Percentiles rank a stretch among this genome's conserved stretches.
phyloP scores from a whole-genome alignment of 2,888 invertebrate species.

The Himalopsyche japonica region DNA sequence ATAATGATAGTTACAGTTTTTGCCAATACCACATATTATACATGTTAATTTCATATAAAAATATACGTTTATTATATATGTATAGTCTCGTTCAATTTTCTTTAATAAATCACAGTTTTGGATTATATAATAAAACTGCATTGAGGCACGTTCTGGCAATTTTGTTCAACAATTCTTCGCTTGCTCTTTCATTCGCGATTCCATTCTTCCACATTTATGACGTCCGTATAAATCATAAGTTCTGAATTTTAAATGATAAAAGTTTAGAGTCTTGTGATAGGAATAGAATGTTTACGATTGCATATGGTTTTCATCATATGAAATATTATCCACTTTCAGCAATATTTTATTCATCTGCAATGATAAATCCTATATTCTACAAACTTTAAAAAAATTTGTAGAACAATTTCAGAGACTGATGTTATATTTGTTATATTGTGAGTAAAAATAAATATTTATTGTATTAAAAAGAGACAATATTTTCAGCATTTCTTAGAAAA shows the following conservation, averaged over 20 bases:
- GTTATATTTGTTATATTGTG: too few relatives aligned
- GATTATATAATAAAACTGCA: neutral
- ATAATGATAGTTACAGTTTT: too few relatives aligned
- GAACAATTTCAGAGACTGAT: too few relatives aligned
- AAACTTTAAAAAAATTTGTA: too few relatives aligned
- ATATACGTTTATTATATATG: neutral
- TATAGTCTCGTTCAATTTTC: neutral
- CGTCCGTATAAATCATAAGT: conserved; percentile 16
- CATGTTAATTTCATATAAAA: neutral
- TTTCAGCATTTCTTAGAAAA: too few relatives aligned
- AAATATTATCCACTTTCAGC: neutral
- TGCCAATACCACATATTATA: too few relatives aligned
- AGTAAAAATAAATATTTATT: too few relatives aligned
- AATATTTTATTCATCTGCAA: neutral
- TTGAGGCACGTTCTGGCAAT: neutral
- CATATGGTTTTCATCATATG: neutral
- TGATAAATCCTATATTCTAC: too few relatives aligned
- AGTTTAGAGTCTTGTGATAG: neutral
- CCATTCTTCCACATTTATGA: neutral
- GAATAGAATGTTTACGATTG: neutral
- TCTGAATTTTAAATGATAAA: conserved; percentile 21
- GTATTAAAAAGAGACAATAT: too few relatives aligned
- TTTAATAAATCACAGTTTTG: neutral
- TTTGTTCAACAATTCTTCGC: neutral
- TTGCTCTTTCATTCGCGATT: neutral